Evolutionary conservation across 2,888 invertebrate genomes (phyloP).

Genomic region (Marasmarcha lunaedactyla): DNA sequence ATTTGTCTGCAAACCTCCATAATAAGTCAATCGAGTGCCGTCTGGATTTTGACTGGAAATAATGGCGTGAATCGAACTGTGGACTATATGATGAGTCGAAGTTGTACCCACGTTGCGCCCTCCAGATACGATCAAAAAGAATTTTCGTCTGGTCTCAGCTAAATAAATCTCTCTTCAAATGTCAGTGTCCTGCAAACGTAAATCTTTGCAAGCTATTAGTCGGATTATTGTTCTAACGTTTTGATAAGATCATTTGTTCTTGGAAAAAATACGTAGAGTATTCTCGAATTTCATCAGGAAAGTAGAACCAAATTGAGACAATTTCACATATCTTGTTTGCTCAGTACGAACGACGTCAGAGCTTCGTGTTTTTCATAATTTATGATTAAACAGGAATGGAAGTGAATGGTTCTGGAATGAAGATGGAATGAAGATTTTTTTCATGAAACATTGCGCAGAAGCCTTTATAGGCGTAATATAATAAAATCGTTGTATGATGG

Average conservation of each 20-base stretch:
- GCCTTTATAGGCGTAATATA: too few relatives aligned
- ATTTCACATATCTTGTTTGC: too few relatives aligned
- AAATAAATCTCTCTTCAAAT: conserved; percentile 37
- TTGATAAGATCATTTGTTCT: neutral
- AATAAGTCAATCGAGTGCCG: conserved; percentile 1
- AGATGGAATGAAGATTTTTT: too few relatives aligned
- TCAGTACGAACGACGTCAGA: too few relatives aligned
- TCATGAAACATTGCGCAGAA: too few relatives aligned
- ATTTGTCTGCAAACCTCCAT: neutral
- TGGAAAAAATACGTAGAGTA: too few relatives aligned
- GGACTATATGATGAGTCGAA: conserved; percentile 5
- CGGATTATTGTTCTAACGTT: conserved; percentile 19
- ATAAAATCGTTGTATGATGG: too few relatives aligned
- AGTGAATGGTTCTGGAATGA: too few relatives aligned
- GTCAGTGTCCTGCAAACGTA: conserved; percentile 28
- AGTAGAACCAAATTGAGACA: too few relatives aligned
- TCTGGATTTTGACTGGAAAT: neutral
- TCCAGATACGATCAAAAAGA: conserved; percentile 20
- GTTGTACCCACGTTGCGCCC: conserved; percentile 9
- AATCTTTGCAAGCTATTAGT: conserved; percentile 29
- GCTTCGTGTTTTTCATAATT: too few relatives aligned
- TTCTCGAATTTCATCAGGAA: too few relatives aligned
- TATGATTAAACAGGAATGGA: too few relatives aligned
- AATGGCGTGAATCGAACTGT: neutral
- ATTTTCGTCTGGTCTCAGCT: conserved; percentile 24